Conservation (phyloP, 30 jellyfish, hydroid and myxozoan genomes). For the Chrysaora quinquecirrha region DNA sequence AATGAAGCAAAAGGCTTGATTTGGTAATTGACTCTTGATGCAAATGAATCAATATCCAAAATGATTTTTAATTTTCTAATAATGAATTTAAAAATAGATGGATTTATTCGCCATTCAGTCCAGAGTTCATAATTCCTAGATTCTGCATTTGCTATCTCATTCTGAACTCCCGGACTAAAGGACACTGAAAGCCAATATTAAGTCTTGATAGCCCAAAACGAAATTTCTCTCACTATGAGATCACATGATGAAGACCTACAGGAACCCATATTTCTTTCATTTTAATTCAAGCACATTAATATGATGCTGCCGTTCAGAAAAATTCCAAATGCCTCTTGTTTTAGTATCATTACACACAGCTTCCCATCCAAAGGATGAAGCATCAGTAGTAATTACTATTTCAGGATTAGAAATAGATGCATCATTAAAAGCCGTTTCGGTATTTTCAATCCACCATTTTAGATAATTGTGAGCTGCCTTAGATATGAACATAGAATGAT, state of each 20-base stretch:
- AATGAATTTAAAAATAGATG: too few species aligned
- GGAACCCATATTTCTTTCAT: slow-evolving; percentile 36
- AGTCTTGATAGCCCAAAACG: too few species aligned
- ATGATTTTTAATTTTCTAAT: background rate
- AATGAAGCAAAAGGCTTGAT: too few species aligned
- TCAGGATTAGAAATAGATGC: background rate
- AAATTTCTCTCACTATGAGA: background rate
- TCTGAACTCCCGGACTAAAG: slow-evolving; percentile 8
- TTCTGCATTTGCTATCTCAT: too few species aligned
- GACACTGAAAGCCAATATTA: slow-evolving; percentile 1
- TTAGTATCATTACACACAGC: too few species aligned
- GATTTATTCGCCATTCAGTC: background rate
- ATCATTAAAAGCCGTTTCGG: background rate
- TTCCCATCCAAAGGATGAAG: too few species aligned
- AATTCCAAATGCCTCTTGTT: too few species aligned
- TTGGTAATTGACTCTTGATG: slow-evolving; percentile 1
- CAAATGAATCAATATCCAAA: slow-evolving; percentile 20
- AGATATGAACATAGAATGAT: background rate
- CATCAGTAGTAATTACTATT: too few species aligned
- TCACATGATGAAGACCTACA: slow-evolving; percentile 3
- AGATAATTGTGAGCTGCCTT: background rate
- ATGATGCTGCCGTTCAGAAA: background rate
- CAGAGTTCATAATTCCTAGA: background rate
- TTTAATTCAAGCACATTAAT: slow-evolving; percentile 24
- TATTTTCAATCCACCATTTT: background rate